Base-by-base conservation (phyloP, 1,140 invertebrate species). In the Chionoecetes opilio region DNA sequence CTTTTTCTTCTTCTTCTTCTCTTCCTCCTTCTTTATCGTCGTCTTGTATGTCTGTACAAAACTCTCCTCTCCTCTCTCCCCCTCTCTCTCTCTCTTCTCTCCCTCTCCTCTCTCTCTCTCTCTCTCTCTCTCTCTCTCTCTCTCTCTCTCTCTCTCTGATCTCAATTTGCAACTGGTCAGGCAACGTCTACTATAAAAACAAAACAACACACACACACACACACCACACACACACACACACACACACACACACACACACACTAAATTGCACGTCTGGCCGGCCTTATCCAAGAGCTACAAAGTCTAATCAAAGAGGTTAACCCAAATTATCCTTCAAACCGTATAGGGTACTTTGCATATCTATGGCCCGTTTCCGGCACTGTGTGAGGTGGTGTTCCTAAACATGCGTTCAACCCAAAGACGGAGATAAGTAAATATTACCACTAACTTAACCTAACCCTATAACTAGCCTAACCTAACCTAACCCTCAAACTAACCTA, bases 51-150 rank as follows among this genome's bases (percentile, higher is more conserved):
- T n/a, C n/a, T n/a, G n/a, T n/a, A n/a, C n/a, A n/a, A n/a, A n/a
- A n/a, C n/a, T n/a, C n/a, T n/a, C n/a, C n/a, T n/a, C n/a, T n/a
- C n/a, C 87, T 41, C 37, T 41, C 87, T 26, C 37, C 9, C 87
- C 41, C 87, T 26, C 87, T 46, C 41, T 46, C 41, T 46, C 41
- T 46, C 41, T 29, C 82, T 84, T n/a, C 21, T n/a, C 1, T 75
- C 6, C n/a, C 37, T 90, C 37, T 90, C 9, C 9, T 90, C 88
- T 90, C 88, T 90, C 34, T 41, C 88, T 90, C 11, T 38, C 35
- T 90, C 88, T 90, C 0, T 38, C 88, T 90, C 88, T 38, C 35
- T 38, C 3, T 90, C 9, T 90, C 37, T 14, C 9, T 90, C 34
- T 46, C 46, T 37, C 32, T 87, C 85, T 38, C 85, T 75, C 63